Evolutionary conservation across 2,888 invertebrate genomes (phyloP).

Genomic region (Morpho deidamia): DNA sequence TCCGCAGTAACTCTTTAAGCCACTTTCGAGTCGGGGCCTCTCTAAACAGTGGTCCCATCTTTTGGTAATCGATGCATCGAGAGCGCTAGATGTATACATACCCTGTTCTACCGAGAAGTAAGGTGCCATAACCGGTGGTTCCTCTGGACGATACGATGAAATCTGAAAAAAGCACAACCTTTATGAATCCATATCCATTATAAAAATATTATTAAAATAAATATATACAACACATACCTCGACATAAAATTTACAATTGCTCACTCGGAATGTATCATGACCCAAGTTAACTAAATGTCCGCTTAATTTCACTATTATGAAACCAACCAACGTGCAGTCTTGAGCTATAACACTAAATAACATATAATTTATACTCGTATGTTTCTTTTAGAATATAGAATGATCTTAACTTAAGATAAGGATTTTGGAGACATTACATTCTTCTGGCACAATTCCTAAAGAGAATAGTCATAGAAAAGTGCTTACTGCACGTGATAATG

Average conservation of each 20-base stretch:
- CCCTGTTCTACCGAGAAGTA: constrained; percentile 42
- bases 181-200: no score
- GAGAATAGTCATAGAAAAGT: no score
- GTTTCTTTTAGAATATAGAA: no score
- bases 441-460: no score
- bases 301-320: constrained; percentile 34
- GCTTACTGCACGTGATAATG: no score
- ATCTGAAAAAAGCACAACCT: constrained; percentile 36
- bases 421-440: no score
- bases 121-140: constrained; percentile 47
- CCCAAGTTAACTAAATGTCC: constrained; percentile 43
- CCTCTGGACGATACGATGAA: constrained; percentile 28
- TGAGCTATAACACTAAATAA: constrained; percentile 46
- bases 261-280: constrained; percentile 33
- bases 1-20: no score
- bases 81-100: constrained; percentile 28
- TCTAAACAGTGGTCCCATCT: no score
- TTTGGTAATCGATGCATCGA: no score
- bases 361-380: background rate
- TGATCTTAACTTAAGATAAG: no score
- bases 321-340: constrained; percentile 43
- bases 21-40: no score
- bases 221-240: constrained; percentile 45
- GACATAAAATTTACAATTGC: constrained; percentile 41
- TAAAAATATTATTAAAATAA: no score